Conservation (phyloP, 1,140 invertebrate genomes). For the Sycobia sp. region DNA sequence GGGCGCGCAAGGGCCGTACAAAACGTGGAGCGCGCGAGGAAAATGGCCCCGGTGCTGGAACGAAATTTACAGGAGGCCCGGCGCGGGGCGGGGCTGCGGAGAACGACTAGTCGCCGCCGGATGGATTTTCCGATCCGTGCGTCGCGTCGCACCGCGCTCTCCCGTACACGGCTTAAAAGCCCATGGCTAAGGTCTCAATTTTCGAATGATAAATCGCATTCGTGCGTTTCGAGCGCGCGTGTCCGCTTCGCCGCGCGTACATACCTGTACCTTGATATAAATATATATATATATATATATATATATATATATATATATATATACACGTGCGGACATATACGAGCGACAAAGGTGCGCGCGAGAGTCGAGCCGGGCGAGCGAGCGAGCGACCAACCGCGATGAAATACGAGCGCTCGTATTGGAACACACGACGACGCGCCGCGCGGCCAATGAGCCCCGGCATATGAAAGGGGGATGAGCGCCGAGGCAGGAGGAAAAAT, state of each 20-base stretch:
- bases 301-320: too few relatives aligned
- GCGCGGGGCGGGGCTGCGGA: too few relatives aligned
- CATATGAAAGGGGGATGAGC: too few relatives aligned
- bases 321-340: too few relatives aligned
- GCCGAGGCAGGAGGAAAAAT: neutral
- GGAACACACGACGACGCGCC: neutral
- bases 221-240: slow-evolving; percentile 21
- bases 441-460: neutral
- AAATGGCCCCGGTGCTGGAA: too few relatives aligned
- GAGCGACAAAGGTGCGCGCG: slow-evolving; percentile 2
- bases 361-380: neutral
- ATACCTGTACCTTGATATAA: too few relatives aligned
- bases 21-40: neutral
- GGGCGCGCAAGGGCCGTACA: too few relatives aligned
- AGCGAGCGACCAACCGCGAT: too few relatives aligned
- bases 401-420: slow-evolving; percentile 18
- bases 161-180: too few relatives aligned
- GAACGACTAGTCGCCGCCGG: neutral
- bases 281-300: too few relatives aligned
- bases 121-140: slow-evolving; percentile 14
- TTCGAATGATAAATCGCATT: slow-evolving; percentile 31
- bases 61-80: too few relatives aligned
- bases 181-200: slow-evolving; percentile 28
- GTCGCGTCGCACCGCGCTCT: neutral
- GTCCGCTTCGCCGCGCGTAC: slow-evolving; percentile 1